Conservation (phyloP, 2,888 invertebrate species). For the Morpho deidamia region DNA sequence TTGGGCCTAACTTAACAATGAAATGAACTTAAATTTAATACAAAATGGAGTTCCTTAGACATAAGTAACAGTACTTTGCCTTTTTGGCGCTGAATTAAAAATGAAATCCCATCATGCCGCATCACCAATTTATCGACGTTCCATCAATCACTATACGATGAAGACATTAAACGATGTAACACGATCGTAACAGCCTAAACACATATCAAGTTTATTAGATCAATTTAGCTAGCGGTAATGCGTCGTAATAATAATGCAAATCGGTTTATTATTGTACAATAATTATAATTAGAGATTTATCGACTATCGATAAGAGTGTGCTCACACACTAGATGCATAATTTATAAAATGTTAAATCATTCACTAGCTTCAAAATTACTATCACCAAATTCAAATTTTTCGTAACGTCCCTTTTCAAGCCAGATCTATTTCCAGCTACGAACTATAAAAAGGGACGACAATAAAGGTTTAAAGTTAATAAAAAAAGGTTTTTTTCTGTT, state of each 20-base stretch:
- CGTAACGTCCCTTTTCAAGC: too few species aligned
- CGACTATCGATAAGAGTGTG: neutral
- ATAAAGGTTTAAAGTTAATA: too few species aligned
- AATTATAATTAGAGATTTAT: slow-evolving; percentile 16
- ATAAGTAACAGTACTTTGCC: too few species aligned
- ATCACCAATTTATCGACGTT: slow-evolving; percentile 20
- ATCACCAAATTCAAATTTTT: too few species aligned
- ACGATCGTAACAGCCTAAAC: neutral
- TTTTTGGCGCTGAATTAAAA: too few species aligned
- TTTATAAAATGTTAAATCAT: neutral
- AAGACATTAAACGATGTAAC: slow-evolving; percentile 44
- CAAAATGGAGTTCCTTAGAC: too few species aligned
- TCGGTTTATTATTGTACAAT: slow-evolving; percentile 50
- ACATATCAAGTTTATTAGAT: slow-evolving; percentile 55
- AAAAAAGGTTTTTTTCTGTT: too few species aligned
- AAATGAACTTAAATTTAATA: too few species aligned
- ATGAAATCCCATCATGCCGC: slow-evolving; percentile 26
- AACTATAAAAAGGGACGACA: too few species aligned
- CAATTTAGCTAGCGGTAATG: slow-evolving; percentile 46
- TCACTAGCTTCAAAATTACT: too few species aligned
- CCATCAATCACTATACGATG: slow-evolving; percentile 40
- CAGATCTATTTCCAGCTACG: too few species aligned
- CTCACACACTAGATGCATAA: neutral
- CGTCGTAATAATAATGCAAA: slow-evolving; percentile 49
- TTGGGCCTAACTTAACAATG: too few species aligned